Evolutionary conservation across 2,797 vertebrate species (phyloP).

Genomic region (Ciconia nigra): DNA sequence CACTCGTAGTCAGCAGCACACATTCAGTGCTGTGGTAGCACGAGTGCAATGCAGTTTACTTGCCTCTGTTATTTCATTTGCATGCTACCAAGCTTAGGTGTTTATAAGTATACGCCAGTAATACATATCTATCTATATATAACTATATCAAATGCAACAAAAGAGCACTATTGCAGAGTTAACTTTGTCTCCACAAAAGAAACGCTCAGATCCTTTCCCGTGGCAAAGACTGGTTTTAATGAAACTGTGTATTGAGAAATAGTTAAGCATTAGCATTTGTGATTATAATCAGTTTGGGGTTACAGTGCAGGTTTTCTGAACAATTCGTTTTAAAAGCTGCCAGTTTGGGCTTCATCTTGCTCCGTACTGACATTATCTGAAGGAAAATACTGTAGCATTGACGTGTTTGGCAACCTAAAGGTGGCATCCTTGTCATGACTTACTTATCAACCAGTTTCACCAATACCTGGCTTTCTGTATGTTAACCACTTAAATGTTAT

Average conservation of each 20-base stretch:
- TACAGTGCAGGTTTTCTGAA: slow-evolving; percentile 67
- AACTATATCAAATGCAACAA: slow-evolving; percentile 25
- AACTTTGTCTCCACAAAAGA: slow-evolving; percentile 68
- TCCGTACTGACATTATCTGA: slow-evolving; percentile 46
- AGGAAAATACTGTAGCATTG: slow-evolving; percentile 48
- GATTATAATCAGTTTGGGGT: slow-evolving; percentile 69
- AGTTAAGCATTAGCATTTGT: slow-evolving; percentile 72
- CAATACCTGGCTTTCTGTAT: slow-evolving; percentile 81
- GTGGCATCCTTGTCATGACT: slow-evolving; percentile 55
- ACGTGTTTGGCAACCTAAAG: slow-evolving; percentile 51
- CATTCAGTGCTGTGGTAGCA: not conserved
- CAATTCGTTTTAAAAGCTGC: slow-evolving; percentile 64
- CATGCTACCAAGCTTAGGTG: slow-evolving; percentile 65
- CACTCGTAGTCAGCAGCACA: slow-evolving; percentile 19
- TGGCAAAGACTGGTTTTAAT: slow-evolving; percentile 70
- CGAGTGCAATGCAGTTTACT: slow-evolving; percentile 24
- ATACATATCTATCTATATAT: slow-evolving; percentile 60
- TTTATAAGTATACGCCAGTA: slow-evolving; percentile 62
- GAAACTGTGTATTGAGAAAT: slow-evolving; percentile 66
- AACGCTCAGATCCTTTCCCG: slow-evolving; percentile 42
- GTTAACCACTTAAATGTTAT: slow-evolving; percentile 91
- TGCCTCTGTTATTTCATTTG: slow-evolving; percentile 59
- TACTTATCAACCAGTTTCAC: slow-evolving; percentile 67
- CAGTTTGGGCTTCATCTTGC: slow-evolving; percentile 56
- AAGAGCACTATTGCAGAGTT: slow-evolving; percentile 66